phyloP scores from a whole-genome alignment of 2,113 vertebrate species.

The Callorhinus ursinus region DNA sequence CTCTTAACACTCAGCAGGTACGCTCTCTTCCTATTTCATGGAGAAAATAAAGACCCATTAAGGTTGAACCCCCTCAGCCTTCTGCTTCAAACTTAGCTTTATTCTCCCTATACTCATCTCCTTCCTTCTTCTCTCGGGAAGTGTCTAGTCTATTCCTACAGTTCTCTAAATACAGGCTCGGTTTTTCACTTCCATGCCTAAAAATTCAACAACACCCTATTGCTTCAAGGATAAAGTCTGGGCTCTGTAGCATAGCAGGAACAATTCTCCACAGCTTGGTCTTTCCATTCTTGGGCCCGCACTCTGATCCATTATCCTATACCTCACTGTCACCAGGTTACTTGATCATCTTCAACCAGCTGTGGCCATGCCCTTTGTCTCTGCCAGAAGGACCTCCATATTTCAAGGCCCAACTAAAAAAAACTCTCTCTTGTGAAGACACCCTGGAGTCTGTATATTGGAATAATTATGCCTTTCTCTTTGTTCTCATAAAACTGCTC shows the following conservation, averaged over 20 bases:
- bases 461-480: neutral
- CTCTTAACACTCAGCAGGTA: neutral
- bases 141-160: neutral
- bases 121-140: neutral
- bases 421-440: neutral
- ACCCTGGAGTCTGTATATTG: neutral
- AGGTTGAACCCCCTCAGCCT: neutral
- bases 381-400: neutral
- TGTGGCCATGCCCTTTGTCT: neutral
- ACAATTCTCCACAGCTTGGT: no score
- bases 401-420: neutral
- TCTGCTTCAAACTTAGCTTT: neutral
- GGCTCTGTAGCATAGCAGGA: neutral
- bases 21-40: neutral
- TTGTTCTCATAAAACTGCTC: conserved; percentile 9
- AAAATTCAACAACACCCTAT: neutral
- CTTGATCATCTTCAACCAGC: neutral
- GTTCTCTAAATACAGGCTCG: neutral
- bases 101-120: neutral
- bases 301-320: neutral
- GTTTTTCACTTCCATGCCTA: neutral
- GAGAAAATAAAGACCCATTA: neutral
- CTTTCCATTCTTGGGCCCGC: neutral
- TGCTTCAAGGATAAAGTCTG: neutral
- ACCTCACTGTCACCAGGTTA: neutral